Evolutionary conservation across 2,113 vertebrate species (phyloP).

Genomic region (Ammospiza nelsoni): DNA sequence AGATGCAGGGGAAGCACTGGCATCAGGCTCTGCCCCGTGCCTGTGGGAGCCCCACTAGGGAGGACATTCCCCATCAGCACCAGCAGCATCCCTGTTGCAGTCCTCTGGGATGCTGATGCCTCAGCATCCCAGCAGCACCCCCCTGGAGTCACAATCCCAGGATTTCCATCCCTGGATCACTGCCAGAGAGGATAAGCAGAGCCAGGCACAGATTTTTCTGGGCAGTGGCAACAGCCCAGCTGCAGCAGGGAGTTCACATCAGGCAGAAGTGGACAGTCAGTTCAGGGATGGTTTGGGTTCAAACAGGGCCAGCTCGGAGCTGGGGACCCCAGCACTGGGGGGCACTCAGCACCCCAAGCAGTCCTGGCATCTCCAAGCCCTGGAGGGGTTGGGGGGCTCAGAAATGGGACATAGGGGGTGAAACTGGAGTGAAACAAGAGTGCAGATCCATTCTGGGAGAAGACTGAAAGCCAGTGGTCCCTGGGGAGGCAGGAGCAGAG

Average conservation of each 20-base stretch:
- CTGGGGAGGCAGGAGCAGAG: neutral
- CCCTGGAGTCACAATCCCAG: neutral
- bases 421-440: neutral
- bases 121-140: neutral
- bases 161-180: neutral
- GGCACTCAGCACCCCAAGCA: neutral
- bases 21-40: neutral
- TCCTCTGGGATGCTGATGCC: neutral
- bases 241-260: neutral
- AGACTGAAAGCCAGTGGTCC: neutral
- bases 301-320: accelerated
- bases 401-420: neutral
- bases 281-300: neutral
- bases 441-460: neutral
- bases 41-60: accelerated
- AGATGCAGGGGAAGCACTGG: neutral
- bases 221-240: accelerated
- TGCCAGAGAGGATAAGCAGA: neutral
- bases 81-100: accelerated
- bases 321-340: accelerated
- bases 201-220: neutral
- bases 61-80: neutral
- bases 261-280: neutral
- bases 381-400: neutral
- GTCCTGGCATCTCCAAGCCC: neutral